Conservation (phyloP, 1,140 invertebrate species). For the Plectus sambesii region DNA sequence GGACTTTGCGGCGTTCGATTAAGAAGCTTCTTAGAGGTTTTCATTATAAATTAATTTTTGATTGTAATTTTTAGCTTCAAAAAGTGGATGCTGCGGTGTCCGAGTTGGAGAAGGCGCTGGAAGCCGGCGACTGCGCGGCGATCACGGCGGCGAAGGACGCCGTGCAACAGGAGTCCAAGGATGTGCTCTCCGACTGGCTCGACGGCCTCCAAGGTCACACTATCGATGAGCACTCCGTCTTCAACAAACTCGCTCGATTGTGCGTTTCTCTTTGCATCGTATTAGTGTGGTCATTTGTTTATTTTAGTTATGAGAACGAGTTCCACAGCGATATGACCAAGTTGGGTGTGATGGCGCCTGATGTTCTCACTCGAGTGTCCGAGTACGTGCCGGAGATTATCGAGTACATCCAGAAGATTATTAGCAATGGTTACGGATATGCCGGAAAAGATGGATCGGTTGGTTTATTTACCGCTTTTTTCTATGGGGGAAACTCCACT, state of each 20-base stretch:
- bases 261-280: slow-evolving; percentile 10
- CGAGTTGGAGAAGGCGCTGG: slow-evolving; percentile 26
- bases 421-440: slow-evolving; percentile 61
- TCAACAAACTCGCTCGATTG: slow-evolving; percentile 57
- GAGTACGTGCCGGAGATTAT: slow-evolving; percentile 96
- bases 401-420: slow-evolving; percentile 76
- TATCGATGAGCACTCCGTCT: slow-evolving; percentile 80
- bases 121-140: slow-evolving; percentile 28
- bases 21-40: no score
- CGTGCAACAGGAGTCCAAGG: slow-evolving; percentile 45
- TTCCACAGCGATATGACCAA: slow-evolving; percentile 92
- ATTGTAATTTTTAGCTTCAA: no score
- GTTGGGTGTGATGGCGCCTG: slow-evolving; percentile 65
- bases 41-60: no score
- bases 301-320: slow-evolving; percentile 77
- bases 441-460: slow-evolving; percentile 39
- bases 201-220: slow-evolving; percentile 64
- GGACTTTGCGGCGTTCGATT: no score
- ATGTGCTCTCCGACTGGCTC: slow-evolving; percentile 82
- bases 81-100: neutral
- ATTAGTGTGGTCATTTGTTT: slow-evolving; percentile 16
- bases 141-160: slow-evolving; percentile 10
- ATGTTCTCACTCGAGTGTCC: slow-evolving; percentile 74
- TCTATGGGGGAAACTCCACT: slow-evolving; percentile 1
- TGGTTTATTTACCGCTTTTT: slow-evolving; percentile 9